A percentile compares a stretch with the other conserved stretches of the same genome.
These are phyloP conservation scores for Zonitis immaculata DNA, from an alignment of 2,888 invertebrate species.

Conservation along the genomic window DNA sequence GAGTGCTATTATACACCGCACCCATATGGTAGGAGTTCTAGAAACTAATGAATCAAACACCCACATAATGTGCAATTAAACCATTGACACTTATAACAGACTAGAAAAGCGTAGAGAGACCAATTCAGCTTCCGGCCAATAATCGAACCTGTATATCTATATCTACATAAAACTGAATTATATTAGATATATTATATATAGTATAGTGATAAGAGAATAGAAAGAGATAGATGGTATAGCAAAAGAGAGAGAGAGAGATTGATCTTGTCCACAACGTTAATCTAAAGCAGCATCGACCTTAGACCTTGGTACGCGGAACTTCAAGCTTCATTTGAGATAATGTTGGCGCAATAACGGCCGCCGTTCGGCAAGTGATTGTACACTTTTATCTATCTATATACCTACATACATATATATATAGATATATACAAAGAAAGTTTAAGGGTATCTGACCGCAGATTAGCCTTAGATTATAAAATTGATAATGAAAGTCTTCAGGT, in stretches of 20 bases:
- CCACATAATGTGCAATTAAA: slow-evolving; percentile 24
- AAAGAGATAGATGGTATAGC: too few species aligned
- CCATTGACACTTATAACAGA: slow-evolving; percentile 21
- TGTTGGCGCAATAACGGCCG: slow-evolving; percentile 26
- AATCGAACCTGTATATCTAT: background rate
- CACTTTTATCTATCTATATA: slow-evolving; percentile 7
- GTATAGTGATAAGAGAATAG: background rate
- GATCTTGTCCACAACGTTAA: background rate
- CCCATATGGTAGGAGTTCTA: slow-evolving; percentile 19
- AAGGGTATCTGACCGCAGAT: slow-evolving; percentile 21
- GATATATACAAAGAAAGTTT: slow-evolving; percentile 1
- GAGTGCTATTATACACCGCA: slow-evolving; percentile 16
- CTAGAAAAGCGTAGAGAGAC: slow-evolving; percentile 4
- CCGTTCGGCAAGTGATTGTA: slow-evolving; percentile 27
- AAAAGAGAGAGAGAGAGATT: background rate
- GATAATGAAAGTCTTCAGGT: background rate
- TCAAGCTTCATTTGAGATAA: slow-evolving; percentile 33
- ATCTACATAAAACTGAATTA: background rate
- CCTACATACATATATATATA: background rate
- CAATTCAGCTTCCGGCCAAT: background rate
- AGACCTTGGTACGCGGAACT: slow-evolving; percentile 41
- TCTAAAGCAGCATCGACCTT: slow-evolving; percentile 28
- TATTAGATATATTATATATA: background rate
- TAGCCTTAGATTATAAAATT: slow-evolving; percentile 18
- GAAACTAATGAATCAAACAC: slow-evolving; percentile 24